Base-by-base conservation (phyloP, 2,888 invertebrate species). In the Dryobota labecula region DNA sequence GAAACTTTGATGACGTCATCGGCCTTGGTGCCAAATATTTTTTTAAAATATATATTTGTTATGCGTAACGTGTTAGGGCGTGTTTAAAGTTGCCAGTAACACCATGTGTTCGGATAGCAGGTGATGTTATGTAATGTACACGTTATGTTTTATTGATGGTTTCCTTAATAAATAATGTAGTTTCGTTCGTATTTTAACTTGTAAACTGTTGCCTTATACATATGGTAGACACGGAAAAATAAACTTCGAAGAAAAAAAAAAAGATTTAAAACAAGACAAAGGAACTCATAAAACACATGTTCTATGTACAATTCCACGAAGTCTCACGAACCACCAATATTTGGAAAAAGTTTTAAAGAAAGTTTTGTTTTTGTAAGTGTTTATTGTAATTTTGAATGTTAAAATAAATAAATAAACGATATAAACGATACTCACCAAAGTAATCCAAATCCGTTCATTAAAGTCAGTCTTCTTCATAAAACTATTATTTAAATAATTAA, bases 341-440 rank as follows among this genome's bases (percentile, higher is more conserved):
- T n/a, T n/a, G n/a, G n/a, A n/a, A n/a, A n/a, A n/a, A n/a, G n/a
- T n/a, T n/a, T n/a, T n/a, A n/a, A n/a, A n/a, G n/a, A n/a, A n/a
- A n/a, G n/a, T n/a, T n/a, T n/a, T n/a, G n/a, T n/a, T n/a, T n/a
- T n/a, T n/a, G n/a, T n/a, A n/a, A n/a, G n/a, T n/a, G n/a, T n/a
- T n/a, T n/a, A n/a, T n/a, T n/a, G n/a, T n/a, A n/a, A n/a, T n/a
- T n/a, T n/a, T n/a, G n/a, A n/a, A n/a, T n/a, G n/a, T n/a, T n/a
- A n/a, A n/a, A n/a, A n/a, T n/a, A n/a, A n/a, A n/a, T n/a, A n/a
- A n/a, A n/a, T n/a, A n/a, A n/a, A n/a, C n/a, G n/a, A n/a, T n/a
- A n/a, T n/a, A n/a, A n/a, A n/a, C n/a, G n/a, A n/a, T n/a, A n/a
- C 95, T 95, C 80, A 96, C 95, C 95, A 95, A 90, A 95, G 94